Base-by-base conservation (phyloP, 1,140 invertebrate genomes). In the Limonius californicus region DNA sequence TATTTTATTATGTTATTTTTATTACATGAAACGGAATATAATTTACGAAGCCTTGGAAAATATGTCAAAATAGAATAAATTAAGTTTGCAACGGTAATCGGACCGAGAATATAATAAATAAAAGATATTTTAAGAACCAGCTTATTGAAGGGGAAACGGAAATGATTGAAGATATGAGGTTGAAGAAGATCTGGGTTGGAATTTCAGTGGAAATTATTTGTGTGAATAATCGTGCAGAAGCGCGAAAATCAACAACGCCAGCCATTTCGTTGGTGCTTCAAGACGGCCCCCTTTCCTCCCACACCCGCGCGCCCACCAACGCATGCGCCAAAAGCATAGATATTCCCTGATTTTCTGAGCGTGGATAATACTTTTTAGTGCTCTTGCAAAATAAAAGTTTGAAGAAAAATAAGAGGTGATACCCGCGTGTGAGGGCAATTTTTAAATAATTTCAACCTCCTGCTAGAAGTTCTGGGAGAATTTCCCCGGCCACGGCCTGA, bases 331-430 rank as follows among this genome's bases (percentile, higher is more conserved):
- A 59, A 16, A 19, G 30, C 54, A 68, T 50, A 62, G 59, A 67
- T 67, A 65, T 66, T 70, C 54, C 64, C 61, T 69, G 62, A 54
- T 54, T 59, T 59, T 63, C 45, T 18, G 16, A 50, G 45, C 45
- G 54, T 62, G 47, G 53, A 42, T 63, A 68, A 57, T 63, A 63
- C 32, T 68, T 68, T 70, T 6, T 65, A 57, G 61, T 68, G 64
- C 63, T 67, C 53, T 68, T 59, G 50, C 19, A 70, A 68, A 70
- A 68, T 70, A 65, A 55, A 67, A 65, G 59, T 67, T 65, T 63
- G 63, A 35, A 11, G 45, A 59, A 57, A 61, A 59, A 63, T 45
- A 21, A 3, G 27, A 57, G 18, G 12, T 32, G 23, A 20, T 54
- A 45, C 18, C 35, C 3, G 7, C n/a, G n/a, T 39, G n/a, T 39